These are phyloP conservation scores for Bemisia tabaci DNA, from an alignment of 1,140 invertebrate species.

Conservation along the genomic window DNA sequence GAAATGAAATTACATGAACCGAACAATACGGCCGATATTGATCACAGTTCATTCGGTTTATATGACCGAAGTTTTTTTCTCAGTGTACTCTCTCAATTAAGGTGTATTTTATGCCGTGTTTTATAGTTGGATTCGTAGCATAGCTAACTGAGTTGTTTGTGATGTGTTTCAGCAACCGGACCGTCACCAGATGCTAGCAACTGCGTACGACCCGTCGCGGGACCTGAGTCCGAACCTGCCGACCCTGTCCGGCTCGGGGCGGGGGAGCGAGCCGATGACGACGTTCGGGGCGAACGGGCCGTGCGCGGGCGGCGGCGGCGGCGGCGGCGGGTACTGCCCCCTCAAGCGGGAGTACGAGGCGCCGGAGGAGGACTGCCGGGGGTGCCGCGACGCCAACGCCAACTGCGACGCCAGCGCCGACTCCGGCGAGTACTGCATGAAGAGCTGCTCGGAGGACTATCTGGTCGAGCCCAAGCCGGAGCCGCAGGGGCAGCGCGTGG, in stretches of 20 bases:
- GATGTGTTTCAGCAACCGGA: slow-evolving; percentile 33
- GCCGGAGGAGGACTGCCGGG: slow-evolving; percentile 20
- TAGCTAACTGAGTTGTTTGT: no score
- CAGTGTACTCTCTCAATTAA: no score
- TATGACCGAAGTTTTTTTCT: no score
- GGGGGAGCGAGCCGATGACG: slow-evolving; percentile 36
- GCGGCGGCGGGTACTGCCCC: slow-evolving; percentile 33
- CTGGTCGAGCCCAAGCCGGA: slow-evolving; percentile 32
- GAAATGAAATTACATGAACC: no score
- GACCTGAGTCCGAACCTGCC: slow-evolving; percentile 56
- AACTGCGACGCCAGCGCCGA: slow-evolving; percentile 4
- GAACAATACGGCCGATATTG: no score
- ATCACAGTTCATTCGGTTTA: no score
- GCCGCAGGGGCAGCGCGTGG: slow-evolving; percentile 28
- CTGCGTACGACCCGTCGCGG: slow-evolving; percentile 50
- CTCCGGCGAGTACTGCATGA: neutral
- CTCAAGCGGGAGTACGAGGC: slow-evolving; percentile 32
- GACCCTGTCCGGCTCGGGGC: slow-evolving; percentile 39
- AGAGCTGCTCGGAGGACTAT: neutral
- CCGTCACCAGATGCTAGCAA: slow-evolving; percentile 33
- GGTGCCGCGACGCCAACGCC: slow-evolving; percentile 9
- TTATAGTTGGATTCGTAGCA: no score
- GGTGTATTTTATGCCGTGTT: no score
- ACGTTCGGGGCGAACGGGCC: slow-evolving; percentile 25
- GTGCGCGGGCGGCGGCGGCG: slow-evolving; percentile 30